Evolutionary conservation across 1,140 invertebrate genomes (phyloP), one percentile per base, ranked within the genome.

Genomic region (Idris sp.): DNA sequence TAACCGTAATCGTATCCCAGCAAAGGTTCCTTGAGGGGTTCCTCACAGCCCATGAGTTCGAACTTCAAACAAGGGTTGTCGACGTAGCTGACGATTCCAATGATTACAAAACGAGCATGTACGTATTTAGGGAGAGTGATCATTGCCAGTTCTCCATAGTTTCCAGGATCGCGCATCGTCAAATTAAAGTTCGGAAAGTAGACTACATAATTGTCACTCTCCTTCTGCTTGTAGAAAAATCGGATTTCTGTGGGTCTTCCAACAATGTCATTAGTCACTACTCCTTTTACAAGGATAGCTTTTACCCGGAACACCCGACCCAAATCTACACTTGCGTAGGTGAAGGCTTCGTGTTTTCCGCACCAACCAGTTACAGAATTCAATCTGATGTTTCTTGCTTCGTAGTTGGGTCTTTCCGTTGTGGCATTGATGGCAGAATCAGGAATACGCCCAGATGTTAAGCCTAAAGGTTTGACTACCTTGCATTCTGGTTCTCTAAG

Each of bases 361-460:
- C 96, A 98, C 96, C 96, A 98, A 26, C 96, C 96, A 36, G 96
- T 98, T 1, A 96, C 95, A 1, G 96, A 97, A 82, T 96, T 96
- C 7, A 98, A 83, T n/a, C 96, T 90, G 2, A 97, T 92, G 81
- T 97, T 96, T 80, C 89, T 93, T 0, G 95, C 95, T 90, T 97
- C 95, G 82, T 97, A 97, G 79, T 97, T 97, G 48, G 94, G 93
- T 80, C 94, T 89, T 88, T 97, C 95, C 2, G 95, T 96, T 0
- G 96, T 98, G 3, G 97, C 96, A 83, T 98, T 97, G 41, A 99
- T 98, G n/a, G 96, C 95, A 7, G 93, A 95, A 83, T 98, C 96
- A 0, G 97, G 96, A 74, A 99, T 98, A 77, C 90, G 91, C 46
- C 97, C 97, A 14, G 96, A 97, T 11, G 96, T 91, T 25, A 99